phyloP scores from a whole-genome alignment of 2,888 invertebrate genomes.

The Carcina quercana region DNA sequence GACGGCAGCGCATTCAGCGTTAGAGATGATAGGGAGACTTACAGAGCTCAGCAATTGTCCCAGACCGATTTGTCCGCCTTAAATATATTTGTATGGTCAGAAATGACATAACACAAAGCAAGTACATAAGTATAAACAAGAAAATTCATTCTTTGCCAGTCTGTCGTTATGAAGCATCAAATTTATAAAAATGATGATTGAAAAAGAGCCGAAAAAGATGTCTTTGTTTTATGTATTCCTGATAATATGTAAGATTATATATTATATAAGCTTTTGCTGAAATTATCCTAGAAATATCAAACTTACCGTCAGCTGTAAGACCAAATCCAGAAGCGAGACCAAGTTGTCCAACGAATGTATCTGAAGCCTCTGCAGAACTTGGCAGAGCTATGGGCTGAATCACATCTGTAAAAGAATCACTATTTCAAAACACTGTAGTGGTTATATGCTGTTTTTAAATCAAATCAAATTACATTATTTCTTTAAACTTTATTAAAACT shows the following conservation, averaged over 20 bases:
- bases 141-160: not conserved
- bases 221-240: not conserved
- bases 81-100: too few relatives aligned
- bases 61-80: conserved; percentile 27
- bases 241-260: not conserved
- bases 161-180: not conserved
- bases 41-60: conserved; percentile 36
- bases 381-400: conserved; percentile 29
- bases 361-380: conserved; percentile 22
- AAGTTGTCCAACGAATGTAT: conserved; percentile 24
- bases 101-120: too few relatives aligned
- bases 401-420: conserved; percentile 24
- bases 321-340: conserved; percentile 47
- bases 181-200: not conserved
- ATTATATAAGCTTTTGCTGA: not conserved
- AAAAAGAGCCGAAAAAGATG: not conserved
- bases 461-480: too few relatives aligned
- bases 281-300: not conserved
- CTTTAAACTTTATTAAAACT: too few relatives aligned
- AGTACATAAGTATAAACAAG: too few relatives aligned
- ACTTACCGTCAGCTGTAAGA: conserved; percentile 25
- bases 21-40: conserved; percentile 31
- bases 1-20: conserved; percentile 23
- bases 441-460: too few relatives aligned
- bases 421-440: too few relatives aligned